Conservation (phyloP, 2,888 invertebrate genomes). For the Tineola bisselliella region DNA sequence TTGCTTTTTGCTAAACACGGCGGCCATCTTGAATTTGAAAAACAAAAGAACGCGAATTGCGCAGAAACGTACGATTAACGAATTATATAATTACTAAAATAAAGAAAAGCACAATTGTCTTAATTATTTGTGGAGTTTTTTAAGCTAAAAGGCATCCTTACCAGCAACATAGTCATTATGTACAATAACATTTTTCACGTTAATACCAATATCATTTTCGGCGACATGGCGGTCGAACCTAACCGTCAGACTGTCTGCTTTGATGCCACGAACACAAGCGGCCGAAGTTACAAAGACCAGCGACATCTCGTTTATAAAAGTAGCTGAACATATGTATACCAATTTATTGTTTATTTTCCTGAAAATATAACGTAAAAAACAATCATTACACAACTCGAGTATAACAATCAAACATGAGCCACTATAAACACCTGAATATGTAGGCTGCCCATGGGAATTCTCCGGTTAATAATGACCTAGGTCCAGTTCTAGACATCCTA, state of each 20-base stretch:
- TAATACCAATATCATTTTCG: background rate
- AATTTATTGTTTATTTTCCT: background rate
- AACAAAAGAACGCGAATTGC: too few species aligned
- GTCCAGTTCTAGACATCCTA: background rate
- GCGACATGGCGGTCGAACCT: background rate
- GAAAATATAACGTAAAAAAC: slow-evolving; percentile 6
- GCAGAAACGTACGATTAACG: too few species aligned
- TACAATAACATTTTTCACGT: background rate
- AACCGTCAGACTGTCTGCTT: background rate
- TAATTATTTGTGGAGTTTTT: too few species aligned
- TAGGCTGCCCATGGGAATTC: slow-evolving; percentile 7
- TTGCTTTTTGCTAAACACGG: too few species aligned
- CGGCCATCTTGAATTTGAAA: too few species aligned
- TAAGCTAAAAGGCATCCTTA: background rate
- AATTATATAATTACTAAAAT: too few species aligned
- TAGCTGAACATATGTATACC: background rate
- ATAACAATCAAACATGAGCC: too few species aligned
- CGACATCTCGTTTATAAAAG: background rate
- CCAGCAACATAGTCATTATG: background rate
- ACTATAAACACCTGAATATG: background rate
- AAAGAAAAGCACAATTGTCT: too few species aligned
- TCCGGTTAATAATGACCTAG: background rate
- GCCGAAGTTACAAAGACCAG: background rate
- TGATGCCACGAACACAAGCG: background rate
- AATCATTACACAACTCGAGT: background rate